Evolutionary conservation across 2,113 vertebrate genomes (phyloP).

Genomic region (Corydoras maculifer): DNA sequence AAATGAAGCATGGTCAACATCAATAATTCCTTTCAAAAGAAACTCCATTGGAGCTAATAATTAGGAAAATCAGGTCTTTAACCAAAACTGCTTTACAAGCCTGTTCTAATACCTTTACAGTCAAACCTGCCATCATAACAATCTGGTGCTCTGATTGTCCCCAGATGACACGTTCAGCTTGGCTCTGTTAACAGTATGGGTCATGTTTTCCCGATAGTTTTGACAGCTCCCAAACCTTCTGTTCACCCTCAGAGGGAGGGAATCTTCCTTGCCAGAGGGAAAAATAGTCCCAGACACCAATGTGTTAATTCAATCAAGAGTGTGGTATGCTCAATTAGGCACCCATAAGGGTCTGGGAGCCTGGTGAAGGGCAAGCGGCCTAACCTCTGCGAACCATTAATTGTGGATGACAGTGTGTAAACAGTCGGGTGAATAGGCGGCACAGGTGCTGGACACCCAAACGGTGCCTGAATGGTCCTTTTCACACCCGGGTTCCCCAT

Average conservation of each 20-base stretch:
- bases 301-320: slow-evolving; percentile 76
- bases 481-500: slow-evolving; percentile 58
- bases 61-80: too few relatives aligned
- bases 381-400: slow-evolving; percentile 64
- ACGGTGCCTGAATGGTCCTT: slow-evolving; percentile 62
- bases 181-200: slow-evolving; percentile 59
- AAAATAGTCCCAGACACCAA: slow-evolving; percentile 65
- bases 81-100: too few relatives aligned
- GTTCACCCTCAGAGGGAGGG: slow-evolving; percentile 34
- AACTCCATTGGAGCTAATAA: too few relatives aligned
- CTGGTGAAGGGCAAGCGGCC: slow-evolving; percentile 58
- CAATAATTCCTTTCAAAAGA: too few relatives aligned
- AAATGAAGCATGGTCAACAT: too few relatives aligned
- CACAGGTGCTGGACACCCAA: slow-evolving; percentile 69
- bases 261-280: slow-evolving; percentile 44
- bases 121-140: slow-evolving; percentile 52
- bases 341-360: slow-evolving; percentile 66
- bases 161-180: slow-evolving; percentile 64
- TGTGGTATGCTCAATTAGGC: slow-evolving; percentile 73
- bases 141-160: slow-evolving; percentile 63
- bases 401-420: slow-evolving; percentile 77
- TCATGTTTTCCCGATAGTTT: slow-evolving; percentile 64
- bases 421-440: slow-evolving; percentile 70
- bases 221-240: slow-evolving; percentile 51
- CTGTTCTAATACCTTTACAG: too few relatives aligned